These are phyloP conservation scores for Patella vulgata DNA, from an alignment of 1,140 invertebrate species.

Conservation along the genomic window DNA sequence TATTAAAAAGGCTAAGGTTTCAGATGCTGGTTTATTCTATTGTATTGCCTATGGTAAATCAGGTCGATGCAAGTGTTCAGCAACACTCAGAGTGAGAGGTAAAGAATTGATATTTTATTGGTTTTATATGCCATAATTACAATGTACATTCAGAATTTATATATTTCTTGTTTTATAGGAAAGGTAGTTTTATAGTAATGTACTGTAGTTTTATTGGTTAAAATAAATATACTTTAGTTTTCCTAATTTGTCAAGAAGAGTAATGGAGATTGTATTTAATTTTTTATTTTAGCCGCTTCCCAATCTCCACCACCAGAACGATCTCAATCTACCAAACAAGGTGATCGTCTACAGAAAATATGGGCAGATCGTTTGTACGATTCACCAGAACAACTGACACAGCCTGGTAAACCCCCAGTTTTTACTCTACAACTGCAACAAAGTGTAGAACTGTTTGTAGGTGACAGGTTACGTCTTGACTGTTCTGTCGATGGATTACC, in stretches of 20 bases:
- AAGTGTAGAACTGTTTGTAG: conserved; percentile 52
- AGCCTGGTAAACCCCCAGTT: conserved; percentile 45
- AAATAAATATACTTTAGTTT: no score
- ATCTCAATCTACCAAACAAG: conserved; percentile 5
- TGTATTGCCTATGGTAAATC: conserved; percentile 53
- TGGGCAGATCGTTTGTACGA: conserved; percentile 17
- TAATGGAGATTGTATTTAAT: no score
- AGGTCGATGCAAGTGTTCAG: conserved; percentile 58
- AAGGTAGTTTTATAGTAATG: no score
- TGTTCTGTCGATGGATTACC: conserved; percentile 58
- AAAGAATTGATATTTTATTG: no score
- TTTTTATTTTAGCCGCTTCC: conserved; percentile 35
- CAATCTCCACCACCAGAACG: conserved; percentile 39
- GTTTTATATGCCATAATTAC: no score
- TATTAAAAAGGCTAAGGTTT: conserved; percentile 48
- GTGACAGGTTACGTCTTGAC: conserved; percentile 56
- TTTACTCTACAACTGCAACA: conserved; percentile 54
- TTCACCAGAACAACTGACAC: conserved; percentile 25
- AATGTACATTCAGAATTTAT: no score
- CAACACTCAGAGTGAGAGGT: conserved; percentile 59
- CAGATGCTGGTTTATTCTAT: conserved; percentile 60
- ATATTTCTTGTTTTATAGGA: no score
- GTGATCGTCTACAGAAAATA: conserved; percentile 2
- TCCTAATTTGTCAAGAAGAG: no score
- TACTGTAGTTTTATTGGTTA: no score